A percentile compares a stretch with the other conserved stretches of the same genome.
phyloP scores from a whole-genome alignment of 2,888 invertebrate genomes.

The Pedicia rivosa region DNA sequence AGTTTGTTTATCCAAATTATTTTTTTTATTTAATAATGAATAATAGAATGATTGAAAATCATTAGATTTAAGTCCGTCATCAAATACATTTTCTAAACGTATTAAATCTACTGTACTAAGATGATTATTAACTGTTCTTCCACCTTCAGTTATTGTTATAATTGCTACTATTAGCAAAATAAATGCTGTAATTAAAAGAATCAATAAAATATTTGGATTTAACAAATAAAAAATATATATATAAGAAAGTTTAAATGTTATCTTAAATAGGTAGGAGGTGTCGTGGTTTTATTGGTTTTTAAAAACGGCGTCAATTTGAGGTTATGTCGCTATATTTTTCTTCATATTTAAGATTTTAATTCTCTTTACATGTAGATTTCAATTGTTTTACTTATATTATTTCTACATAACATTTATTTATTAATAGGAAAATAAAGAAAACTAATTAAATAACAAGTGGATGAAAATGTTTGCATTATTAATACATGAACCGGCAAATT shows the following conservation, averaged over 20 bases:
- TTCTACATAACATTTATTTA: too few relatives aligned
- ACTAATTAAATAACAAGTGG: too few relatives aligned
- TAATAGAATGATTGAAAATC: constrained; percentile 55
- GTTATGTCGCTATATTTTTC: too few relatives aligned
- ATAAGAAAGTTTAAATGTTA: not conserved
- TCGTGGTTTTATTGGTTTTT: too few relatives aligned
- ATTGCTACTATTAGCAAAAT: not conserved
- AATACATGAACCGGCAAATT: too few relatives aligned
- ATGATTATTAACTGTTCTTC: constrained; percentile 24
- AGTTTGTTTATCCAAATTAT: constrained; percentile 35
- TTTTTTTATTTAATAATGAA: constrained; percentile 54
- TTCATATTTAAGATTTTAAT: too few relatives aligned
- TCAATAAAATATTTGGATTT: not conserved
- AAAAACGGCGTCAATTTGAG: too few relatives aligned
- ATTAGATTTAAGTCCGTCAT: constrained; percentile 34
- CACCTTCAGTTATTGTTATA: constrained; percentile 4
- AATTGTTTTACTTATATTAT: too few relatives aligned
- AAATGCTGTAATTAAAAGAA: constrained; percentile 1
- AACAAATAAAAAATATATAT: not conserved
- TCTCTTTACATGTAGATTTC: too few relatives aligned
- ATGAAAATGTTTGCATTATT: too few relatives aligned
- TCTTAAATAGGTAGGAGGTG: too few relatives aligned
- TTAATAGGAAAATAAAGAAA: too few relatives aligned
- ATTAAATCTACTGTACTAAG: constrained; percentile 22
- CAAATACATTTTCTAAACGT: constrained; percentile 27